Evolutionary conservation across 2,888 invertebrate genomes (phyloP), one percentile per base, ranked within the genome.

Genomic region (Cosmia trapezina): DNA sequence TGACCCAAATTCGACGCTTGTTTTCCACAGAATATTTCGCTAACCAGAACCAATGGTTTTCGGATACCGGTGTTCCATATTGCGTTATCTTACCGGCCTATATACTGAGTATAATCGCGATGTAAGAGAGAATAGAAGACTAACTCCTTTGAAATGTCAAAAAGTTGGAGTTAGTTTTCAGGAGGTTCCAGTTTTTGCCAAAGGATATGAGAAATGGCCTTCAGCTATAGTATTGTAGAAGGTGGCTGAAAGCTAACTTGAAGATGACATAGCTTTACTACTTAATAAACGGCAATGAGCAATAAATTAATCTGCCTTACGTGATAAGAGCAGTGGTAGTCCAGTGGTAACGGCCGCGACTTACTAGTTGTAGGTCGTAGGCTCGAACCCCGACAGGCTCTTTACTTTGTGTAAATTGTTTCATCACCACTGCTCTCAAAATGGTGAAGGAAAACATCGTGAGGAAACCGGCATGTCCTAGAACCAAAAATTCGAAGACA

Each of bases 11-110:
- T 71, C 66, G 67, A 65, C 37, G 65, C 64, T 81, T 81, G 78
- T 86, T 86, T 78, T 73, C 76, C 76, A 62, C 72, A 68, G 70
- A 84, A 86, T 81, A 86, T 84, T 73, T 74, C 80, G 77, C 74
- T 78, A 83, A 83, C 86, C 65, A 77, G 76, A 81, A 78, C 70
- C 83, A 83, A 85, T 86, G 85, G 86, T 82, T 85, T 85, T 84
- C 85, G 77, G 86, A 85, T 86, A 84, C 85, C 80, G 76, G 80
- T 70, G 82, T 73, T 72, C 86, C 86, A 86, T 76, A 86, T 85
- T 80, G 80, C 80, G 87, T 84, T 87, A 87, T 87, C 86, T 86
- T 82, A 78, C 73, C 79, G 81, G 83, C 83, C 78, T 87, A 87
- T 86, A 79, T 87, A 87, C 76, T 67, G 63, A 68, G 83, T 75